Base-by-base conservation (phyloP, 1,140 invertebrate species). In the Nephotettix cincticeps region DNA sequence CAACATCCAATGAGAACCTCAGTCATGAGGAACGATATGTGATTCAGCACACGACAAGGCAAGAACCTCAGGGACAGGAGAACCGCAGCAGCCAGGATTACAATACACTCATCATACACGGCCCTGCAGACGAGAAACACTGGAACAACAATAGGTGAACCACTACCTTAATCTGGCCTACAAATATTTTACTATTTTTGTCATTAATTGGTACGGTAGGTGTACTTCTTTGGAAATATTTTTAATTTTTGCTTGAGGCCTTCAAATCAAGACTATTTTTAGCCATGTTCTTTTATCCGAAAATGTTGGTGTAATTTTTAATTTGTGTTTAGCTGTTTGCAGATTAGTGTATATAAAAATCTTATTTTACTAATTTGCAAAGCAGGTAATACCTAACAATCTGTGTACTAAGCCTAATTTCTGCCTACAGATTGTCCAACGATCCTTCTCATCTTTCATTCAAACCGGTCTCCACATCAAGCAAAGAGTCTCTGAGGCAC, bases 41-140 rank as follows among this genome's bases (percentile, higher is more conserved):
- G 19, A 89, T 95, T 71, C 83, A 88, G 72, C 91, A 93, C 73
- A 94, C 90, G 17, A 88, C 91, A 19, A 83, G 94, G 36, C 94
- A 96, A 78, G 94, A 97, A 79, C 94, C 94, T 13, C 94, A 96
- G 81, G 94, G 94, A 4, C 93, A 96, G 81, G 95, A 97, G 80
- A 92, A 91, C 79, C 84, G 90, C 67, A 90, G 89, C 77, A 91
- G 89, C 56, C 80, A 91, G 71, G 89, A 90, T 81, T 92, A 92
- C 77, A 91, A 92, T 76, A 92, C 91, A 13, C 84, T 93, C 13
- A 92, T 93, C 69, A 92, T 93, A 76, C 90, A 93, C 80, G 86
- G 83, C 68, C 81, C 86, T 54, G 89, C 90, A 77, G 89, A 88
- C 72, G 89, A 91, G 77, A 88, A 88, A 72, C 85, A 86, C 21